Conservation (phyloP, 2,888 invertebrate genomes). For the Coelopa pilipes region DNA sequence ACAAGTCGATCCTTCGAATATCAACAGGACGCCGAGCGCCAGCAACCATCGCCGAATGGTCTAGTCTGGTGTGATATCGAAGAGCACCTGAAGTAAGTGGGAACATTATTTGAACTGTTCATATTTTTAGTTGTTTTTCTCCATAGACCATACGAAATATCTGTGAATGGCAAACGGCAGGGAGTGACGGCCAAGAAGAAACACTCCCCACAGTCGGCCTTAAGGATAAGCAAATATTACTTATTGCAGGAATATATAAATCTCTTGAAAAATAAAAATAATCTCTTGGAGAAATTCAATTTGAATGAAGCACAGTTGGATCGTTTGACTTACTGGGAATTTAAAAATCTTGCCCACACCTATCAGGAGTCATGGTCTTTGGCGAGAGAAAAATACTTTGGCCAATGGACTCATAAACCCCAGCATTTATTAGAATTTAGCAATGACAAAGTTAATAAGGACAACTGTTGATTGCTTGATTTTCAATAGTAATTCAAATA, state of each 20-base stretch:
- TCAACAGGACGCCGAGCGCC: conserved; percentile 58
- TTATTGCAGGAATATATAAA: conserved; percentile 69
- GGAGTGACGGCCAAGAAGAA: conserved; percentile 78
- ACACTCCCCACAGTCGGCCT: conserved; percentile 64
- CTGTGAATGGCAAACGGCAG: conserved; percentile 81
- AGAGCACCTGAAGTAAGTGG: conserved; percentile 60
- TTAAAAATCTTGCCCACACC: conserved; percentile 52
- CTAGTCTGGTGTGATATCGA: conserved; percentile 72
- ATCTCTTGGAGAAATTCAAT: conserved; percentile 45
- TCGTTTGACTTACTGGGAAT: conserved; percentile 49
- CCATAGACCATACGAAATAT: conserved; percentile 76
- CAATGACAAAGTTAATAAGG: conserved; percentile 9
- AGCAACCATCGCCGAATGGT: conserved; percentile 71
- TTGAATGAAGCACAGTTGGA: conserved; percentile 38
- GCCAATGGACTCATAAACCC: conserved; percentile 71
- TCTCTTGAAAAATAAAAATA: conserved; percentile 61
- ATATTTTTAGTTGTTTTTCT: conserved; percentile 43
- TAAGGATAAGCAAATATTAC: conserved; percentile 71
- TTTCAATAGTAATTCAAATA: conserved; percentile 12
- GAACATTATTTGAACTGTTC: conserved; percentile 2
- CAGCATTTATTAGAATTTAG: conserved; percentile 49
- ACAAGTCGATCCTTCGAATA: conserved; percentile 63
- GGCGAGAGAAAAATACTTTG: conserved; percentile 69
- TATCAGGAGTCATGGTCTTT: conserved; percentile 67
- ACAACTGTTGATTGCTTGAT: conserved; percentile 10